phyloP scores from a whole-genome alignment of 1,140 invertebrate genomes.

The Araneus ventricosus region DNA sequence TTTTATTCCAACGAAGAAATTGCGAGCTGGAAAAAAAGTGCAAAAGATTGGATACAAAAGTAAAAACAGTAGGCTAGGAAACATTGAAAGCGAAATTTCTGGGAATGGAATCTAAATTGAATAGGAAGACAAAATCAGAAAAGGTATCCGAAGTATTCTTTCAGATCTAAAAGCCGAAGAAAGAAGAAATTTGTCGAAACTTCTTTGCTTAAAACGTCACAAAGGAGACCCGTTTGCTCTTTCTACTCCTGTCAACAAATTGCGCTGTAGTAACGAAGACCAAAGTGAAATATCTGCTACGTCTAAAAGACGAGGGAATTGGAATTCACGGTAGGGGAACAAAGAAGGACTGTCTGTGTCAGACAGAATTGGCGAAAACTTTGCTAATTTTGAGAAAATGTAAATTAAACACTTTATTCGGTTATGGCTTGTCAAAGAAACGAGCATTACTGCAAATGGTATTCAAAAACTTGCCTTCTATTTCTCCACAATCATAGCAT shows the following conservation, averaged over 20 bases:
- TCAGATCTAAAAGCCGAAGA: not conserved
- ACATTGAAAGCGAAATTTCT: conserved; percentile 1
- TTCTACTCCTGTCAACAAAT: not conserved
- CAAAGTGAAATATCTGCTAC: not conserved
- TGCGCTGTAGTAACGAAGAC: not conserved
- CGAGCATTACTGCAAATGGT: too few species aligned
- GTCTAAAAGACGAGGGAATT: not conserved
- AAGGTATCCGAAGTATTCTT: not conserved
- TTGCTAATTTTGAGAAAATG: too few species aligned
- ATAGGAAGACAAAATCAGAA: not conserved
- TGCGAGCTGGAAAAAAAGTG: not conserved
- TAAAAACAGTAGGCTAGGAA: not conserved
- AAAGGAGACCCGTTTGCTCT: not conserved
- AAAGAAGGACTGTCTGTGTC: too few species aligned
- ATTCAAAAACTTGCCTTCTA: too few species aligned
- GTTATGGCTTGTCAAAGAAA: too few species aligned
- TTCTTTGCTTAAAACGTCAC: conserved; percentile 23
- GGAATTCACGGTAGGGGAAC: not conserved
- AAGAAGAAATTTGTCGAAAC: not conserved
- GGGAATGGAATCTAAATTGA: not conserved
- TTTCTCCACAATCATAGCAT: too few species aligned
- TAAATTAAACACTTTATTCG: too few species aligned
- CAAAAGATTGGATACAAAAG: not conserved
- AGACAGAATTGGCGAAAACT: too few species aligned
- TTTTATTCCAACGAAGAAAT: conserved; percentile 34